A percentile compares a stretch with the other conserved stretches of the same genome.
phyloP scores from a whole-genome alignment of 2,113 vertebrate genomes.

The Aegithalos caudatus region DNA sequence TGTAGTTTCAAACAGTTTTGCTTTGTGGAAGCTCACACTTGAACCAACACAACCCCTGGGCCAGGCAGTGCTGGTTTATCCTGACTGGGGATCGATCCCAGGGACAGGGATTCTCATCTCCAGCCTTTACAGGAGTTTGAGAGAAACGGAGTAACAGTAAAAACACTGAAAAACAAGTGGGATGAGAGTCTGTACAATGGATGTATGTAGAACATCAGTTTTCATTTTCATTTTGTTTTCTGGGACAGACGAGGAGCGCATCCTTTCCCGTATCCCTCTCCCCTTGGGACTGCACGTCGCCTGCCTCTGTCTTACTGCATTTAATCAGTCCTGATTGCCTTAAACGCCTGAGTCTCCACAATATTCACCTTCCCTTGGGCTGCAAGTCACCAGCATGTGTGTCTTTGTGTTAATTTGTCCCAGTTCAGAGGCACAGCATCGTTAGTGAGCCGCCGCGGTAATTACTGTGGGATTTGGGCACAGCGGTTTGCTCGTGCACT shows the following conservation, averaged over 20 bases:
- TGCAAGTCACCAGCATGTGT: not conserved
- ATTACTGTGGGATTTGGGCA: conserved; percentile 67
- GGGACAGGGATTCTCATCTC: not conserved
- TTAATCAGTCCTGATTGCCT: conserved; percentile 1
- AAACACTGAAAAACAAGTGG: not conserved
- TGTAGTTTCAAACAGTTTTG: not conserved
- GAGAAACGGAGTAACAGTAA: not conserved
- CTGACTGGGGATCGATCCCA: not conserved
- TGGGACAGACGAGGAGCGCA: not conserved
- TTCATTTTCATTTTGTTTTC: not conserved
- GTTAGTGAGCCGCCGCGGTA: conserved; percentile 45
- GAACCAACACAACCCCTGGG: not conserved
- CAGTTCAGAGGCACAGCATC: conserved; percentile 48
- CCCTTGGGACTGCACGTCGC: not conserved
- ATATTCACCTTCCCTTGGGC: conserved; percentile 33
- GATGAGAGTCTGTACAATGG: not conserved
- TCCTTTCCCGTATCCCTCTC: not conserved
- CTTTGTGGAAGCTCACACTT: not conserved
- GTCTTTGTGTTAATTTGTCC: conserved; percentile 59
- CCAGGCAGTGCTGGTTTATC: not conserved
- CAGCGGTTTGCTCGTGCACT: conserved; percentile 28
- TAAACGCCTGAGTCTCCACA: not conserved
- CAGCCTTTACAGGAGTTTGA: not conserved
- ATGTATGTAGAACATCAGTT: not conserved
- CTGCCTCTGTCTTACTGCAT: not conserved